A percentile compares a stretch with the other conserved stretches of the same genome.
These are phyloP conservation scores for Cantharis lateralis DNA, from an alignment of 2,888 invertebrate genomes.

Conservation along the genomic window DNA sequence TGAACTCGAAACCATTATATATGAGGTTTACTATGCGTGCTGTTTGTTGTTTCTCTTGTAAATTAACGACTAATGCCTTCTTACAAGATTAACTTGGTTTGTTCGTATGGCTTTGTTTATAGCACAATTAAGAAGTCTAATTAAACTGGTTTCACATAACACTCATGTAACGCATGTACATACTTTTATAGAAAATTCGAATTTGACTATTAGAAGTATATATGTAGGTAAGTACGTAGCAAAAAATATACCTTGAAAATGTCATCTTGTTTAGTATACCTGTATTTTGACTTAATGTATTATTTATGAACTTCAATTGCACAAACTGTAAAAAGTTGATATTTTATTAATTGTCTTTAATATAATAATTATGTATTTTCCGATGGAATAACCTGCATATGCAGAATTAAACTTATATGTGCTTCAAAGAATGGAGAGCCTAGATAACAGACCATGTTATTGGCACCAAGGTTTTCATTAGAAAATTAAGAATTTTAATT, in stretches of 20 bases:
- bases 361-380: too few relatives aligned
- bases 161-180: conserved; percentile 14
- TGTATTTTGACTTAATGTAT: too few relatives aligned
- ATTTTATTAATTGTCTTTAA: too few relatives aligned
- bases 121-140: conserved; percentile 24
- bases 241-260: not conserved
- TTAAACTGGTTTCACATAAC: conserved; percentile 27
- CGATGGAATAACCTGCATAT: too few relatives aligned
- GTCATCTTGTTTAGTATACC: not conserved
- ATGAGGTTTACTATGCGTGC: conserved; percentile 39
- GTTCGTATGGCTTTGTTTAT: conserved; percentile 31
- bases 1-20: conserved; percentile 48
- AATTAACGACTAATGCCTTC: conserved; percentile 28
- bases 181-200: conserved; percentile 15
- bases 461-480: too few relatives aligned
- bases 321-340: too few relatives aligned
- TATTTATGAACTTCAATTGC: too few relatives aligned
- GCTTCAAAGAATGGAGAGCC: too few relatives aligned
- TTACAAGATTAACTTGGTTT: conserved; percentile 29
- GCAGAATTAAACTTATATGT: too few relatives aligned
- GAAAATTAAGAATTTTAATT: too few relatives aligned
- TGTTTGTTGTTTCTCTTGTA: conserved; percentile 36
- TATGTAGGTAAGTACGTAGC: not conserved
- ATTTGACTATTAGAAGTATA: not conserved
- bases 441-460: too few relatives aligned